Evolutionary conservation across 1,140 invertebrate species (phyloP), one percentile per base, ranked within the genome.

Genomic region (Littorina saxatilis): DNA sequence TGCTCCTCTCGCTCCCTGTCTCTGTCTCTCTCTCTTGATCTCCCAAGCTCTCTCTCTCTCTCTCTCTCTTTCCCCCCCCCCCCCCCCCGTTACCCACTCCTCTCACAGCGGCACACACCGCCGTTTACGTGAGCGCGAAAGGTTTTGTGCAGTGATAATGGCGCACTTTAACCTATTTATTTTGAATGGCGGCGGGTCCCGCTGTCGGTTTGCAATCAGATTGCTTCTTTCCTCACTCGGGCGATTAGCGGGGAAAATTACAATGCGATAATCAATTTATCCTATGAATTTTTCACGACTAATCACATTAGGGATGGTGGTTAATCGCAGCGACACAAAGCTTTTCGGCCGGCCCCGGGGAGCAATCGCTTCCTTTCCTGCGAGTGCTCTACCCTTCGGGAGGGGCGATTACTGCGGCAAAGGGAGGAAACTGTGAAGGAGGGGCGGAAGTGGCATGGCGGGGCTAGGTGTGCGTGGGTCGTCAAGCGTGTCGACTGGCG

Each of bases 281-380:
- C 70, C 77, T 73, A 83, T 83, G 68, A 83, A 83, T 83, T 79
- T 83, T 83, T 83, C 82, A 83, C 82, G 82, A 83, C 70, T 83
- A 83, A 83, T 83, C 77, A 83, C 77, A 83, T 83, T 81, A 81
- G 39, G 47, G 73, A 7, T 47, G 29, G 55, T 50, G 37, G 47
- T 80, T 81, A 81, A 81, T 73, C 47, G 70, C 35, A 29, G 27
- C 47, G 70, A 63, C 73, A 82, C 80, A 82, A 82, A 82, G 79
- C 68, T 55, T 17, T 43, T 27, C 50, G 27, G n/a, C 61, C 0
- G 58, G 39, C 73, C 58, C 80, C 47, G 23, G 80, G 80, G 80
- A 82, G 80, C 61, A 73, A 80, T 80, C 70, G 79, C 79, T 63
- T 78, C 76, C 76, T 78, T 78, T 43, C 76, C 76, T 61, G 35